Evolutionary conservation across 2,113 vertebrate species (phyloP), one percentile per base, ranked within the genome.

Genomic region (Amazona guildingii): DNA sequence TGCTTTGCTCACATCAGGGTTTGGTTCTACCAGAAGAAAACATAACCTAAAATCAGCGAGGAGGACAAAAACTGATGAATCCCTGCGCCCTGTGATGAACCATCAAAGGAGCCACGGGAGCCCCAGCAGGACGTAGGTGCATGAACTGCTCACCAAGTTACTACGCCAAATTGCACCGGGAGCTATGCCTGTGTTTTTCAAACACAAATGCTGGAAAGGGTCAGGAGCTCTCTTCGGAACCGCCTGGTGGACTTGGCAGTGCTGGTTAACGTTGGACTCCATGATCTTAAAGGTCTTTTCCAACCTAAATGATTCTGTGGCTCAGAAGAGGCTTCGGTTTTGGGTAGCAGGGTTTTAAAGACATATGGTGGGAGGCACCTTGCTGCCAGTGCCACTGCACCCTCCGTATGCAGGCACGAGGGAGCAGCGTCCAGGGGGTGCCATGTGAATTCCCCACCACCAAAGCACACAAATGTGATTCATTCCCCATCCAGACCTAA

Each of bases 121-220:
- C 49, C 51, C 82, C 55, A 87, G 72, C 61, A 88, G 80, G 79
- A 90, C 2, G 20, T 23, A 88, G 92, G 90, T 78, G 93, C 94
- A 77, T 94, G 93, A 86, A 93, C 77, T 78, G 85, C 92, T 94
- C 94, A 83, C 41, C 88, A 88, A 67, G 92, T 88, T 49, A 52
- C 82, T 78, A 31, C 72, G 81, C 29, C 43, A 46, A 74, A 70
- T 29, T 25, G 46, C 64, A 70, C 54, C 27, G 46, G 2, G 88
- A 83, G 72, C 82, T 79, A 33, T 3, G 74, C 39, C 52, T 13
- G 51, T 31, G 70, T 25, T 94, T 85, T 57, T 25, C 75, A 95
- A 46, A 73, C 7, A 17, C n/a, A 67, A 49, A 27, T 12, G 31
- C 54, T 23, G 7, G 39, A 6, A 62, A 82, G 84, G 78, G 85